Base-by-base conservation (phyloP, 2,113 vertebrate genomes). In the Amphilophus citrinellus region DNA sequence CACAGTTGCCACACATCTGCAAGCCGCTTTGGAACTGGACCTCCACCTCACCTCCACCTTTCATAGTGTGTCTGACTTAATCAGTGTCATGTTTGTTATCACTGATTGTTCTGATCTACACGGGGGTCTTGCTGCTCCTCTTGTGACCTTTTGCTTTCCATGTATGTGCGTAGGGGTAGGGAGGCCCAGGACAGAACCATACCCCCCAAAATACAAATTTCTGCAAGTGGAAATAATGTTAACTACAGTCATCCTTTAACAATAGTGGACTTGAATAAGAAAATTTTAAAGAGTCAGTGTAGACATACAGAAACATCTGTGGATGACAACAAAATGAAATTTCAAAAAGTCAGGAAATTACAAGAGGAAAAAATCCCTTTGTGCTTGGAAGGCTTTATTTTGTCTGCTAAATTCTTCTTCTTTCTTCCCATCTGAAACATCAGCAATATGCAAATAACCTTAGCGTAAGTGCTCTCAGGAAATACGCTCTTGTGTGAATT, bases 361-460 rank as follows among this genome's bases (percentile, higher is more conserved):
- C 15, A 20, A 56, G 15, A 20, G 18, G 5, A 50, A 53, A 18
- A 17, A 68, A 71, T 4, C 20, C 0, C 47, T 2, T 84, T 27
- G 22, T 58, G 32, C 53, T n/a, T 63, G 18, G 7, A 57, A 78
- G 76, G 56, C 56, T 81, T 56, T 10, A 22, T 44, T 83, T 76
- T 60, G 81, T 53, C 53, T 61, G 30, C 80, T 60, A 53, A 79
- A 80, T 42, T 27, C 27, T 27, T 27, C 27, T 27, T 27, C 27
- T 27, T 27, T 53, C 17, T 1, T 53, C 10, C 18, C 63, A 66
- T 73, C 14, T 44, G 35, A 78, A 27, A 82, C 53, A 75, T 83
- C 79, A 91, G 75, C 88, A 85, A 62, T 80, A 91, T 92, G 82
- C 73, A 90, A 90, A 89, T 83, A 65, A 30, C 18, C 35, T 57